Evolutionary conservation across 2,113 vertebrate species (phyloP), one percentile per base, ranked within the genome.

Genomic region (Australoheros scitulus): DNA sequence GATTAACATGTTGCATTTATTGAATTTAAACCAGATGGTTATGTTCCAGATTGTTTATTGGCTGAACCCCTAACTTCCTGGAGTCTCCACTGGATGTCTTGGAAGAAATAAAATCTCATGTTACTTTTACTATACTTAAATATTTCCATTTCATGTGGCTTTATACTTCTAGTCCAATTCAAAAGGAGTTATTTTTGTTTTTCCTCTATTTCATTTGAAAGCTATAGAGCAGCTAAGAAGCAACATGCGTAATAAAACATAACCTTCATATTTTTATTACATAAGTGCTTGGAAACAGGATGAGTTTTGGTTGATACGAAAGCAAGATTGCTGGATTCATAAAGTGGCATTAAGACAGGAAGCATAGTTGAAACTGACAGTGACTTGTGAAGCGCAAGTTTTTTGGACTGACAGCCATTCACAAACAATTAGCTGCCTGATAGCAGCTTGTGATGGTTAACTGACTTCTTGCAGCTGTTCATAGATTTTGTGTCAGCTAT

Each of bases 381-480:
- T 56, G 52, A 60, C 7, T 77, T 59, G 55, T 80, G 78, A 85
- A 36, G 82, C 15, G 10, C 52, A 22, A 1, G 24, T 77, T 74
- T 55, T 29, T 55, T 29, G 10, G 61, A 76, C 79, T 72, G 89
- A 81, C 82, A 86, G 47, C 76, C 29, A 64, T 82, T 91, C 86
- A 85, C 72, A 59, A 77, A 65, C 81, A 84, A 64, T 88, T 80
- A 85, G 26, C 76, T 13, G 56, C n/a, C 43, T 68, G 61, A 86
- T 38, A 29, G 50, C 76, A 79, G 77, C 13, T 7, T 72, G 75
- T 61, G 26, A 34, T 77, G 41, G 17, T 29, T 17, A 80, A 63
- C 76, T 87, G 76, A 63, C 84, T 89, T 64, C 64, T 57, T 3
- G 20, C 82, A 86, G 90, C 90, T 80, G 76, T 77, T 92, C 80